A percentile compares a stretch with the other conserved stretches of the same genome.
These are phyloP conservation scores for Andrena dorsata DNA, from an alignment of 2,888 invertebrate genomes.

Conservation along the genomic window DNA sequence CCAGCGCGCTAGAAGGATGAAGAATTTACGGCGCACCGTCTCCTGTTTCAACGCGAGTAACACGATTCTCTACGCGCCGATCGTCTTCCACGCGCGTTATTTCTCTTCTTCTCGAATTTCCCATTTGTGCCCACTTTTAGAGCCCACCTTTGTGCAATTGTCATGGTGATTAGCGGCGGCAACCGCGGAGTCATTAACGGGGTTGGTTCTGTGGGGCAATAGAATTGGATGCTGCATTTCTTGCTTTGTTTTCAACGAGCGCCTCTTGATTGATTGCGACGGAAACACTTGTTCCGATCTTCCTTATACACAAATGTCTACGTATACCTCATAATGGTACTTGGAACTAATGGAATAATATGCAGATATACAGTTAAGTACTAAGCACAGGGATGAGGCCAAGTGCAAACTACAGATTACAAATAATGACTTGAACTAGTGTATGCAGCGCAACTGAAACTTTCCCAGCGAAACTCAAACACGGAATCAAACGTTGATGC, in stretches of 20 bases:
- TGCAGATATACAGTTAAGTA: background rate
- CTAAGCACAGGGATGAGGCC: background rate
- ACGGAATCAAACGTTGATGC: conserved; percentile 30
- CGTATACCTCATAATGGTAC: too few relatives aligned
- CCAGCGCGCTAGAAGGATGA: conserved; percentile 32
- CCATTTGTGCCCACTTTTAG: too few relatives aligned
- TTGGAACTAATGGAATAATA: background rate
- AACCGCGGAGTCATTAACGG: too few relatives aligned
- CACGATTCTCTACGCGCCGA: background rate
- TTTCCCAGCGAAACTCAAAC: conserved; percentile 24
- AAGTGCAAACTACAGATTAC: conserved; percentile 18
- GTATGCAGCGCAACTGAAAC: conserved; percentile 24
- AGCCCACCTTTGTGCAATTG: background rate
- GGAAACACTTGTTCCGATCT: background rate
- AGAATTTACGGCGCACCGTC: conserved; percentile 46
- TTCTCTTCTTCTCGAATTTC: background rate
- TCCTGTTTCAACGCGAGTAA: conserved; percentile 24
- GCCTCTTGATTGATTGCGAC: background rate
- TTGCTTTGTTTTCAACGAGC: background rate
- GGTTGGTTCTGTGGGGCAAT: background rate
- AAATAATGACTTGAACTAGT: conserved; percentile 22
- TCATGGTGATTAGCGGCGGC: background rate
- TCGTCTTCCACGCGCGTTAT: background rate
- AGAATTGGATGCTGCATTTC: background rate
- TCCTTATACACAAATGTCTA: too few relatives aligned